Percentiles rank a stretch among this genome's conserved stretches.
Conservation (phyloP, 2,888 invertebrate genomes). For the Strigamia maritima region DNA sequence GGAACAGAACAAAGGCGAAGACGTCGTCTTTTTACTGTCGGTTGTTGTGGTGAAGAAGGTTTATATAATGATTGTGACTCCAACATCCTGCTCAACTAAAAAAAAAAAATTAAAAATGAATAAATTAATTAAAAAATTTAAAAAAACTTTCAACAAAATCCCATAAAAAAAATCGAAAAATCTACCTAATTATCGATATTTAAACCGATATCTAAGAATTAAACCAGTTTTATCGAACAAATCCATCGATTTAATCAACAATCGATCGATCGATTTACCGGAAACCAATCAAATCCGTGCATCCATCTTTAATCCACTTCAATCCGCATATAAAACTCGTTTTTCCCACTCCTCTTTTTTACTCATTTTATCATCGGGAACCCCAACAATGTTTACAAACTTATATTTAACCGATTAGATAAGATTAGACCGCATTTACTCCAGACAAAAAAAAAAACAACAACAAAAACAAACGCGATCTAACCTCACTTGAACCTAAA, state of each 20-base stretch:
- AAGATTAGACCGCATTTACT: not conserved
- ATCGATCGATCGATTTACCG: no score
- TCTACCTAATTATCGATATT: no score
- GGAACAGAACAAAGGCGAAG: conserved; percentile 42
- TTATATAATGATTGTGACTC: conserved; percentile 42
- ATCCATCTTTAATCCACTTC: not conserved
- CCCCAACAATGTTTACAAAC: not conserved
- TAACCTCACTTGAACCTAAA: not conserved
- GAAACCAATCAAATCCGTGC: not conserved
- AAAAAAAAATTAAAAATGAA: not conserved
- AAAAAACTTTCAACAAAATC: no score
- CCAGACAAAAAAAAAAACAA: not conserved
- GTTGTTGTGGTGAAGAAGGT: conserved; percentile 42
- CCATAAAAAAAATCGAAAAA: no score
- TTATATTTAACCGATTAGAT: not conserved
- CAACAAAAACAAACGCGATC: not conserved
- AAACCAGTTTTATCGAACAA: no score
- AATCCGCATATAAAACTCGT: not conserved
- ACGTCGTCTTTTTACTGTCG: conserved; percentile 41
- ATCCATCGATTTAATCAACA: no score
- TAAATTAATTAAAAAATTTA: not conserved
- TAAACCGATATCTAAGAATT: no score
- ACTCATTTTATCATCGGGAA: not conserved
- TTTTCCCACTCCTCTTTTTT: not conserved
- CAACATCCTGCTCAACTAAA: conserved; percentile 41